Conservation (phyloP, 1,140 invertebrate genomes). For the Amphibalanus amphitrite region DNA sequence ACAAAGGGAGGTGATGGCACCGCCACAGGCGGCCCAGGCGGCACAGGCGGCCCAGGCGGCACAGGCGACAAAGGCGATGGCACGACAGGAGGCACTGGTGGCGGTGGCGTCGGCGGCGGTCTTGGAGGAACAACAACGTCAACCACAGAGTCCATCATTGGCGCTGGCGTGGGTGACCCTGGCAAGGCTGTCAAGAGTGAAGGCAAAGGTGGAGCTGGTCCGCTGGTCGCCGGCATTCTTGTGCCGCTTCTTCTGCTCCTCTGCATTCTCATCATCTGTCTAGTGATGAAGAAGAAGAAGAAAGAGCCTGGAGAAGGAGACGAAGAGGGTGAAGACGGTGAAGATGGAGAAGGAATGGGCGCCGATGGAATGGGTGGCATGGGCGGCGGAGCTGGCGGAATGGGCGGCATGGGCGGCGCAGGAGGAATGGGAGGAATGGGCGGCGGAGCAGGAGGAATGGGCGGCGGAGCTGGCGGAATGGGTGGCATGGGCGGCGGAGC, state of each 20-base stretch:
- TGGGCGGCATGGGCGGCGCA: not conserved
- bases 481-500: not conserved
- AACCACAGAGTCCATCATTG: not conserved
- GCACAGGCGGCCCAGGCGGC: no score
- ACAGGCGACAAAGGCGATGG: not conserved
- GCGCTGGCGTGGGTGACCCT: not conserved
- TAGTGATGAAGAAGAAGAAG: not conserved
- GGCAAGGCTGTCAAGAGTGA: not conserved
- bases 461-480: not conserved
- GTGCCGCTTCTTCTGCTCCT: not conserved
- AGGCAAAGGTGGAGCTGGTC: not conserved
- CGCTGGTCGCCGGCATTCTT: not conserved
- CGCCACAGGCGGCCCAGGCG: no score
- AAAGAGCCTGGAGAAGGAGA: not conserved
- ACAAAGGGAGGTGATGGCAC: no score
- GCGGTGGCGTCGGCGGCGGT: no score
- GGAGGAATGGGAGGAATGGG: not conserved
- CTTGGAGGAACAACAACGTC: no score
- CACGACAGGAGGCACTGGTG: not conserved
- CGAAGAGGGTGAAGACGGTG: not conserved
- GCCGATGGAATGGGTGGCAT: not conserved
- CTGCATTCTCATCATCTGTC: not conserved
- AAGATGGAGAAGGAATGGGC: not conserved
- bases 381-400: not conserved
- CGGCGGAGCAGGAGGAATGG: not conserved